A percentile compares a stretch with the other conserved stretches of the same genome.
Conservation (phyloP, 1,140 invertebrate species). For the Aleiodes sp. region DNA sequence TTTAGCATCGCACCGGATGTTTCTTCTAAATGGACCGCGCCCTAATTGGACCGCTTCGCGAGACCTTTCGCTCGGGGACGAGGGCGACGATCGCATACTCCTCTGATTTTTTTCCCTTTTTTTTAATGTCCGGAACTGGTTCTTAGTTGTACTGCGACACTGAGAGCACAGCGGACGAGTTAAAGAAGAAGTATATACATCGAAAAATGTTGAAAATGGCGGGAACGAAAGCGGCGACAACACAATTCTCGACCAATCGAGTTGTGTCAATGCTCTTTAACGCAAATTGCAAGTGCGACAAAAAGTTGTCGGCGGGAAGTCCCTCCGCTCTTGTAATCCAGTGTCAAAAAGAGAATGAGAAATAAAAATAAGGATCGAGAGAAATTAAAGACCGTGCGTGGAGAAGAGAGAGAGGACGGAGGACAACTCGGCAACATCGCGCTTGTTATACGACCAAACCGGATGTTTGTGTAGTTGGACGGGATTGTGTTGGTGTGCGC, state of each 20-base stretch:
- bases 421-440: slow-evolving; percentile 51
- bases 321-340: slow-evolving; percentile 42
- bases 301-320: slow-evolving; percentile 8
- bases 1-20: slow-evolving; percentile 43
- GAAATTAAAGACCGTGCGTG: too few species aligned
- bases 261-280: background rate
- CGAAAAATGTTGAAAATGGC: slow-evolving; percentile 21
- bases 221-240: slow-evolving; percentile 44
- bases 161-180: background rate
- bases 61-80: slow-evolving; percentile 31
- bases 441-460: slow-evolving; percentile 44
- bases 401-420: slow-evolving; percentile 25
- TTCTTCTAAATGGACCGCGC: slow-evolving; percentile 42
- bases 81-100: slow-evolving; percentile 3
- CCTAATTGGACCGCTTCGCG: slow-evolving; percentile 41
- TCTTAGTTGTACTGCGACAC: slow-evolving; percentile 21
- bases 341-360: slow-evolving; percentile 44
- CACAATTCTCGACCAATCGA: background rate
- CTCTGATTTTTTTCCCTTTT: slow-evolving; percentile 8
- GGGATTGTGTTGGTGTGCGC: background rate
- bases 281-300: slow-evolving; percentile 2
- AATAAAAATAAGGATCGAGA: too few species aligned
- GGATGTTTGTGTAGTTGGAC: slow-evolving; percentile 30
- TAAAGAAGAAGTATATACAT: background rate
- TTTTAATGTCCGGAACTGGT: slow-evolving; percentile 26